Conservation (phyloP, 2,888 invertebrate species). For the Amaurobius ferox region DNA sequence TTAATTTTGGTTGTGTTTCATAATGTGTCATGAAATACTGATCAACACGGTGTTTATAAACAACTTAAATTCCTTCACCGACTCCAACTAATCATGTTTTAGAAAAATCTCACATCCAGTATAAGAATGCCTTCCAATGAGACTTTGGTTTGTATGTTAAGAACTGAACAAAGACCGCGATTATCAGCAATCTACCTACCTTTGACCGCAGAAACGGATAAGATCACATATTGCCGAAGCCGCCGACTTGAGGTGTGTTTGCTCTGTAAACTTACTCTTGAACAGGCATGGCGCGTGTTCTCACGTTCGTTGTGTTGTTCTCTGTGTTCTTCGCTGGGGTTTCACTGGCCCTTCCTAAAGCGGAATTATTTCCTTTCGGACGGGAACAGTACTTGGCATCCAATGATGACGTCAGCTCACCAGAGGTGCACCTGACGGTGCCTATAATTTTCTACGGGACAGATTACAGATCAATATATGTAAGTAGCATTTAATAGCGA, state of each 20-base stretch:
- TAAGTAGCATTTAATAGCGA: too few relatives aligned
- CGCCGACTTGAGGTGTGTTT: background rate
- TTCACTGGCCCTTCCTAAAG: slow-evolving; percentile 25
- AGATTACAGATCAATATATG: slow-evolving; percentile 86
- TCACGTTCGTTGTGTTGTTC: background rate
- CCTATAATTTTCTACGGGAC: slow-evolving; percentile 89
- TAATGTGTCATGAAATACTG: too few relatives aligned
- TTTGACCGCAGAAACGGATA: slow-evolving; percentile 59
- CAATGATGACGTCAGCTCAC: slow-evolving; percentile 82
- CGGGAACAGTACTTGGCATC: slow-evolving; percentile 79
- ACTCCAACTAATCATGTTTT: too few relatives aligned
- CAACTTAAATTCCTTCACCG: too few relatives aligned
- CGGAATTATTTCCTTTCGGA: slow-evolving; percentile 72
- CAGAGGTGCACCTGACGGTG: slow-evolving; percentile 83
- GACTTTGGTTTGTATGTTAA: slow-evolving; percentile 63
- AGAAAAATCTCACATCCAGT: background rate
- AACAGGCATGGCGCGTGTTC: slow-evolving; percentile 33
- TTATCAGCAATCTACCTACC: slow-evolving; percentile 31
- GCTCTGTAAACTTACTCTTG: background rate
- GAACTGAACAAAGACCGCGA: slow-evolving; percentile 37
- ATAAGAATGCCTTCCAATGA: too few relatives aligned
- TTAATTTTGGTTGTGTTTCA: too few relatives aligned
- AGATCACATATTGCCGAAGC: slow-evolving; percentile 1
- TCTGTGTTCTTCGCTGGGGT: background rate
- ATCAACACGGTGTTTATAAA: too few relatives aligned